Percentiles rank a stretch among this genome's conserved stretches.
Conservation (phyloP, 1,140 invertebrate genomes). For the Venturia canescens region DNA sequence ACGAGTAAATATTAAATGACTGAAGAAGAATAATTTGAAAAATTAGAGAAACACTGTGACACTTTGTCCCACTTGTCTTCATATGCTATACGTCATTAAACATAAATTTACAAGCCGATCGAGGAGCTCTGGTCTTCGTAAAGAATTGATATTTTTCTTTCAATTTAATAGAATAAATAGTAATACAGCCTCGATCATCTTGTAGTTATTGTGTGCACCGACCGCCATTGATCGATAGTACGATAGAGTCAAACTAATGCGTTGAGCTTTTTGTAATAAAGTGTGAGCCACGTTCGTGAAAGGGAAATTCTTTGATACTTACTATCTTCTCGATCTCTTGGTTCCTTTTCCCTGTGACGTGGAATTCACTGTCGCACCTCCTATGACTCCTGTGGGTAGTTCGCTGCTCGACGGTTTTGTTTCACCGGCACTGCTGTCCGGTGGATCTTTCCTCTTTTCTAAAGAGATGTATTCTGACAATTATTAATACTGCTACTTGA, state of each 20-base stretch:
- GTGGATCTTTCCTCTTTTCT: conserved; percentile 93
- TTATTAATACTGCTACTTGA: conserved; percentile 62
- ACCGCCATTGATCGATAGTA: conserved; percentile 38
- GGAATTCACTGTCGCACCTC: conserved; percentile 78
- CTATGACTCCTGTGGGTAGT: conserved; percentile 74
- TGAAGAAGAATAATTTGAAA: neutral
- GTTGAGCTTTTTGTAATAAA: conserved; percentile 38
- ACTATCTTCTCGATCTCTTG: conserved; percentile 88
- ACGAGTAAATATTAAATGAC: neutral
- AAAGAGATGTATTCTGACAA: conserved; percentile 76
- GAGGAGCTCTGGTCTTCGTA: neutral
- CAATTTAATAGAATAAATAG: neutral
- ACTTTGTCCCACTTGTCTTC: conserved; percentile 17
- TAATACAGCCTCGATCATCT: neutral
- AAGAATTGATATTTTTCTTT: neutral
- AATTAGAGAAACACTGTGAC: neutral
- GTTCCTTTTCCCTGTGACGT: conserved; percentile 79
- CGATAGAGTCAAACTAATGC: neutral
- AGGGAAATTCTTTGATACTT: conserved; percentile 75
- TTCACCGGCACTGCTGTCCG: conserved; percentile 81
- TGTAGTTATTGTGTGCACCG: conserved; percentile 32
- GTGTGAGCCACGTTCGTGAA: neutral
- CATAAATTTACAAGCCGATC: conserved; percentile 22
- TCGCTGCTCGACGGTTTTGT: conserved; percentile 85
- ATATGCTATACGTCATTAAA: conserved; percentile 32